Conservation (phyloP, 1,140 invertebrate species). For the Elysia chlorotica region DNA sequence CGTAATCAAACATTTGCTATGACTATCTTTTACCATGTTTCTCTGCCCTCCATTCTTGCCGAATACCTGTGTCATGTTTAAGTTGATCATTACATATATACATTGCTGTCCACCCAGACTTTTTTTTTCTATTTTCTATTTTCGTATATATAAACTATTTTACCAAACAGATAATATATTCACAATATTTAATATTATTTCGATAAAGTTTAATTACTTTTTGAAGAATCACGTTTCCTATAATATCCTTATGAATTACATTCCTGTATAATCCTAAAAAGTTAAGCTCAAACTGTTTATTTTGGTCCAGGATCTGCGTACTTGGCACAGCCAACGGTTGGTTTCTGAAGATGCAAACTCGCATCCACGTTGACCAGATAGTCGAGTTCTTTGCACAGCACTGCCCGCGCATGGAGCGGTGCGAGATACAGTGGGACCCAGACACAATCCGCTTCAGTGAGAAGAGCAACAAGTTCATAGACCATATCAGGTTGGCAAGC, state of each 20-base stretch:
- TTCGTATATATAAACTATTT: no score
- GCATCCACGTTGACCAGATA: conserved; percentile 87
- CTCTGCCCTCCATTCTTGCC: neutral
- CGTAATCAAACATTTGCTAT: neutral
- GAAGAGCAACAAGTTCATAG: conserved; percentile 88
- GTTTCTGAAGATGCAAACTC: conserved; percentile 84
- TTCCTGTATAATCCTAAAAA: no score
- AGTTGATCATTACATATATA: neutral
- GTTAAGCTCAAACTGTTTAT: no score
- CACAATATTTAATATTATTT: no score
- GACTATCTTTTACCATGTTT: neutral
- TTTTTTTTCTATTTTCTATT: no score
- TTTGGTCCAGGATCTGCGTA: conserved; percentile 81
- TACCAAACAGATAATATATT: no score
- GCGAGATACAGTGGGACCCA: conserved; percentile 97
- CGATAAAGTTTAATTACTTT: no score
- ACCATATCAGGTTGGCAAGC: conserved; percentile 57
- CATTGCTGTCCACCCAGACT: neutral
- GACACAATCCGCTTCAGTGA: conserved; percentile 98
- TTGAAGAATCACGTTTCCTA: no score
- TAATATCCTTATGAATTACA: no score
- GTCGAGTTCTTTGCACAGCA: conserved; percentile 97
- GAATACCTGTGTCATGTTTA: neutral
- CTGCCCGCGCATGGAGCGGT: conserved; percentile 83
- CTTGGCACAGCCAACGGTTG: conserved; percentile 97